phyloP scores from a whole-genome alignment of 2,797 vertebrate genomes.

The Bovichtus diacanthus region DNA sequence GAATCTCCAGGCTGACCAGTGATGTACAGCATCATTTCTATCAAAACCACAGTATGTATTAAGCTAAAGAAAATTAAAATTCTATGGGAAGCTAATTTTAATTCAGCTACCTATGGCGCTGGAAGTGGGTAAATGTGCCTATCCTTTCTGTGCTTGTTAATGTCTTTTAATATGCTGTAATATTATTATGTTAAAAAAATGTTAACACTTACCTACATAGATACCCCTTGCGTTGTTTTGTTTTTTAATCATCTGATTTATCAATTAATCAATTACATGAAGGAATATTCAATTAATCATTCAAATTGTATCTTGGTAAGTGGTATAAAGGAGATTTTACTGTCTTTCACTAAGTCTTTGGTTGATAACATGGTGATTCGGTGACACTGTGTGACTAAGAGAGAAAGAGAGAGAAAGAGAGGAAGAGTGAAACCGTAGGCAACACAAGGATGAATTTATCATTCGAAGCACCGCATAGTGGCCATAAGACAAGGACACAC shows the following conservation, averaged over 20 bases:
- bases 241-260: neutral
- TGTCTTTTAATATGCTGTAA: neutral
- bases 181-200: too few relatives aligned
- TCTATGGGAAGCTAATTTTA: too few relatives aligned
- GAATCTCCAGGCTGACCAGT: neutral
- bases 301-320: neutral
- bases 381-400: slow-evolving; percentile 1
- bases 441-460: slow-evolving; percentile 14
- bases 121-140: neutral
- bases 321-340: neutral
- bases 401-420: neutral
- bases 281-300: neutral
- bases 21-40: neutral
- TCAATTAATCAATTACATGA: neutral
- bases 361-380: neutral
- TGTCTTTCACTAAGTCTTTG: neutral
- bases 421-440: neutral
- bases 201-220: neutral
- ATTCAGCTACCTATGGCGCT: neutral
- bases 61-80: too few relatives aligned
- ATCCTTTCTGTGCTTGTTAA: neutral
- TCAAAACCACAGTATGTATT: neutral
- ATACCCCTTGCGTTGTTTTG: fast-evolving
- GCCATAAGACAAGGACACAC: slow-evolving; percentile 16
- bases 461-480: neutral